Evolutionary conservation across 2,797 vertebrate species (phyloP).

Genomic region (Miichthys miiuy): DNA sequence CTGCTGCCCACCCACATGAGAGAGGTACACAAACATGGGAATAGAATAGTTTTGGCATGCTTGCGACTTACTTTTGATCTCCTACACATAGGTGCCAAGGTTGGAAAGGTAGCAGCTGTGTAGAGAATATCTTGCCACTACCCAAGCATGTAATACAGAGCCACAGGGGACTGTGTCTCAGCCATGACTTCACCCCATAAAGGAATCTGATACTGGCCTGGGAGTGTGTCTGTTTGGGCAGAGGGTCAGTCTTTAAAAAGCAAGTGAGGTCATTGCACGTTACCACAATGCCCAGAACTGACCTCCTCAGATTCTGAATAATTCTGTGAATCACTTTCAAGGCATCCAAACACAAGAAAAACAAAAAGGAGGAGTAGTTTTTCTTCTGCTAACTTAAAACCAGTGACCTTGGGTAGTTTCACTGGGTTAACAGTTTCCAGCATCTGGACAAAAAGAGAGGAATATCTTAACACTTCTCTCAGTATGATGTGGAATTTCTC

Average conservation of each 20-base stretch:
- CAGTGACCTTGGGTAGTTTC: constrained; percentile 25
- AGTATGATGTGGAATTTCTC: constrained; percentile 81
- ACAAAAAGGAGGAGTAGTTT: constrained; percentile 15
- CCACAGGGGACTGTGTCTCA: constrained; percentile 17
- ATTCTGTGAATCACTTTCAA: constrained; percentile 16
- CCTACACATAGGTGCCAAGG: not conserved
- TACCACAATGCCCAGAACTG: not conserved
- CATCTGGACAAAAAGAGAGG: constrained; percentile 47
- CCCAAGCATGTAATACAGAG: constrained; percentile 15
- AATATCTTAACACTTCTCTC: constrained; percentile 60
- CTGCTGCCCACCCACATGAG: constrained; percentile 93
- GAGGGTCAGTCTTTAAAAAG: constrained; percentile 37
- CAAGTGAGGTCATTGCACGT: constrained; percentile 23
- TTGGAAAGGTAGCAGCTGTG: not conserved
- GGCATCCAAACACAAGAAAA: not conserved
- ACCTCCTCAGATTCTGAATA: not conserved
- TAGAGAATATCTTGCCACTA: constrained; percentile 17
- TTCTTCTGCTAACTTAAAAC: constrained; percentile 19
- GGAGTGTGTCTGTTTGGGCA: constrained; percentile 29
- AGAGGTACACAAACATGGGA: constrained; percentile 86
- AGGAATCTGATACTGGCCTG: constrained; percentile 15
- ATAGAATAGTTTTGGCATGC: not conserved
- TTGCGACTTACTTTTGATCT: not conserved
- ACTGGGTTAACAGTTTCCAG: constrained; percentile 39
- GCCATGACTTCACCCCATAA: constrained; percentile 30